Evolutionary conservation across 2,113 vertebrate genomes (phyloP).

Genomic region (Hemicordylus capensis): DNA sequence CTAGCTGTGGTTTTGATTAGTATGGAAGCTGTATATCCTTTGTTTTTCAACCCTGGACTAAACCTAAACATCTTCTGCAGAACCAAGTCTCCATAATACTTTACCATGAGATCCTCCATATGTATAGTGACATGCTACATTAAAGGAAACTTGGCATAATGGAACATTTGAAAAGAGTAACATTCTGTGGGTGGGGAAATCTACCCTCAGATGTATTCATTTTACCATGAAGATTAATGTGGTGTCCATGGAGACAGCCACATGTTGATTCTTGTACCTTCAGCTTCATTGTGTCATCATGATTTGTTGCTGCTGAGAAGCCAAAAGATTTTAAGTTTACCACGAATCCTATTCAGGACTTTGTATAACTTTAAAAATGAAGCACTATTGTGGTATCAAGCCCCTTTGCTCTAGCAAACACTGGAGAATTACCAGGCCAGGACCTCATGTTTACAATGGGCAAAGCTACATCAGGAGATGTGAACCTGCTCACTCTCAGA

Average conservation of each 20-base stretch:
- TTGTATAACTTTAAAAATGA: not conserved
- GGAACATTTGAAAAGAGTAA: conserved; percentile 18
- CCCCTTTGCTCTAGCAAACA: not conserved
- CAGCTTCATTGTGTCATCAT: not conserved
- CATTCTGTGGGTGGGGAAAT: conserved; percentile 49
- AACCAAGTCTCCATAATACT: conserved; percentile 56
- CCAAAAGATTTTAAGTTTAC: not conserved
- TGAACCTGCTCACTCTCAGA: not conserved
- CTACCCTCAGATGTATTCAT: conserved; percentile 31
- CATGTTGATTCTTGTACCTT: not conserved
- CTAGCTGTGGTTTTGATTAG: conserved; percentile 69
- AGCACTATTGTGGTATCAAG: not conserved
- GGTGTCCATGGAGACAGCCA: conserved; percentile 32
- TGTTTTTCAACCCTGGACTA: conserved; percentile 58
- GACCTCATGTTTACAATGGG: not conserved
- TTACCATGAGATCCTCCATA: conserved; percentile 64
- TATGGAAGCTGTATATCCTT: conserved; percentile 61
- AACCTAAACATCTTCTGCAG: conserved; percentile 59
- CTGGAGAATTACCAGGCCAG: not conserved
- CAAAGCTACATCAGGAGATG: not conserved
- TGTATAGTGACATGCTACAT: conserved; percentile 59
- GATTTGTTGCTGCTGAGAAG: not conserved
- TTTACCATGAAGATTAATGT: conserved; percentile 41
- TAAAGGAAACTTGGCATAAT: conserved; percentile 37
- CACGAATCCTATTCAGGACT: not conserved